phyloP scores from a whole-genome alignment of 2,113 vertebrate genomes.

The Microcebus lehilahytsara region DNA sequence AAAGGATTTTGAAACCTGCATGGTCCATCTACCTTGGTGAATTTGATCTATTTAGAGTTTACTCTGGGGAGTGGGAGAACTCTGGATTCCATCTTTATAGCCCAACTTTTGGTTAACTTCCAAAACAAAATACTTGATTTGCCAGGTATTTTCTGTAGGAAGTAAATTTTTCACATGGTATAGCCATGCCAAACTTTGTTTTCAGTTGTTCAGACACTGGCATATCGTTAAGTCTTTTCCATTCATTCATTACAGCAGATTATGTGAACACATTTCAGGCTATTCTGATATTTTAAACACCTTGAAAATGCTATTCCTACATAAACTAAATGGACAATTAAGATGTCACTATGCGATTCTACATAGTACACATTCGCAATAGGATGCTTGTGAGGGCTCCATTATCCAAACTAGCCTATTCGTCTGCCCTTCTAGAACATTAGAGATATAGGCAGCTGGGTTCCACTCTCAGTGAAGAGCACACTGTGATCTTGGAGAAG shows the following conservation, averaged over 20 bases:
- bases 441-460: background rate
- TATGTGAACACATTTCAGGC: conserved; percentile 40
- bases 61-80: background rate
- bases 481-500: background rate
- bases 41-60: conserved; percentile 2
- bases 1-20: conserved; percentile 46
- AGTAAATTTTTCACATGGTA: conserved; percentile 15
- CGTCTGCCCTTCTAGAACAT: background rate
- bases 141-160: conserved; percentile 20
- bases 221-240: conserved; percentile 15
- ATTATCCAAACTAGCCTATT: background rate
- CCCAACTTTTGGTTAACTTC: conserved; percentile 28
- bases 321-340: conserved; percentile 42
- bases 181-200: background rate
- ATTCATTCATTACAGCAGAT: conserved; percentile 15
- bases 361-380: background rate
- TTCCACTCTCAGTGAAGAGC: background rate
- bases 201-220: conserved; percentile 28
- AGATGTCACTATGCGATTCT: background rate
- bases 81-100: conserved; percentile 32
- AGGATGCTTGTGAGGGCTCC: background rate
- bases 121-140: conserved; percentile 49
- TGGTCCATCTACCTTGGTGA: background rate
- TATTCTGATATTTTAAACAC: conserved; percentile 36
- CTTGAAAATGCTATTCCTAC: conserved; percentile 28